Conservation (phyloP, 2,797 vertebrate species). For the Cynodonichthys magdalenae region DNA sequence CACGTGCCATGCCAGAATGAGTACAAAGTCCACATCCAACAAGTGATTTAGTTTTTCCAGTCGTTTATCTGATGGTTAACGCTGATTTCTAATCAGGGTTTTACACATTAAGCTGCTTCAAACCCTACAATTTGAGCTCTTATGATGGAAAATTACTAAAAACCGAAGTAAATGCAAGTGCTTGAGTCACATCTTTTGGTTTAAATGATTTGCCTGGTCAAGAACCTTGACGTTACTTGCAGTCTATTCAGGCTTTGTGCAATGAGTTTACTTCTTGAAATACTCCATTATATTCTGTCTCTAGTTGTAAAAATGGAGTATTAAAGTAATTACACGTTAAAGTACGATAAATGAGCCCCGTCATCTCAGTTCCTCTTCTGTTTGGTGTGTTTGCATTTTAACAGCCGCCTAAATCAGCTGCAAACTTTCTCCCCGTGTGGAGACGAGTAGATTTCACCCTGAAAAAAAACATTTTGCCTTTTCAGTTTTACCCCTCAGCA, state of each 20-base stretch:
- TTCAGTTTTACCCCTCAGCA: constrained; percentile 5
- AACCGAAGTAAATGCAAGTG: not conserved
- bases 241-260: too few species aligned
- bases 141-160: too few species aligned
- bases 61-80: too few species aligned
- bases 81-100: not conserved
- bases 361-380: not conserved
- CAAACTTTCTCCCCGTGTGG: constrained; percentile 15
- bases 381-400: not conserved
- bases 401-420: constrained; percentile 2
- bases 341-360: not conserved
- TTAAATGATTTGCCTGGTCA: not conserved
- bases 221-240: too few species aligned
- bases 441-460: constrained; percentile 5
- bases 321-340: constrained; percentile 30
- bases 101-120: constrained; percentile 12
- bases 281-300: not conserved
- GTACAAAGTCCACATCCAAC: constrained; percentile 34
- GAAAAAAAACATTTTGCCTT: constrained; percentile 19
- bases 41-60: not conserved
- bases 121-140: not conserved
- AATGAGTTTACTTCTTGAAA: not conserved
- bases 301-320: not conserved
- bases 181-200: not conserved
- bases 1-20: constrained; percentile 61